Evolutionary conservation across 2,797 vertebrate genomes (phyloP).

Genomic region (Sitta carolinensis): DNA sequence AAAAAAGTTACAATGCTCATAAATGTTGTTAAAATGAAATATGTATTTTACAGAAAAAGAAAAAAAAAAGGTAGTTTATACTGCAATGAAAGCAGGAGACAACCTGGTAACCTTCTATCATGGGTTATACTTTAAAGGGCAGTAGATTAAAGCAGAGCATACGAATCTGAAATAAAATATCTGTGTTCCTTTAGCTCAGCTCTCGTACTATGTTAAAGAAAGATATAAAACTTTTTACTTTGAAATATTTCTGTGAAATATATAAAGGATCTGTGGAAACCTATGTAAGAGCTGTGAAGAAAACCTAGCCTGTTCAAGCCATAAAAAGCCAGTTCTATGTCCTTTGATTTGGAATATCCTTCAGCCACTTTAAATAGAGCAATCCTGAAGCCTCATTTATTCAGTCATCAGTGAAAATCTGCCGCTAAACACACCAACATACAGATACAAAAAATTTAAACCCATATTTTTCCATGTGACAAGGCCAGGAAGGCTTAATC

Average conservation of each 20-base stretch:
- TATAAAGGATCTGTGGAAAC: conserved; percentile 23
- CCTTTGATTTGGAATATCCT: conserved; percentile 38
- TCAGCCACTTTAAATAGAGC: not conserved
- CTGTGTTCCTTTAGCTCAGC: conserved; percentile 12
- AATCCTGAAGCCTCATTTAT: not conserved
- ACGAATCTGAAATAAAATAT: conserved; percentile 37
- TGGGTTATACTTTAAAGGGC: conserved; percentile 38
- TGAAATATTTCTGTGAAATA: conserved; percentile 54
- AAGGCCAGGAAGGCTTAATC: not conserved
- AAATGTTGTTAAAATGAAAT: conserved; percentile 28
- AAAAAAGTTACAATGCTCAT: not conserved
- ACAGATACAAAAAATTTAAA: not conserved
- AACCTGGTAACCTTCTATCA: conserved; percentile 20
- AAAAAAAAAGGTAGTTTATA: not conserved
- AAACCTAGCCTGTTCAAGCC: conserved; percentile 6
- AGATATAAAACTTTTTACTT: conserved; percentile 22
- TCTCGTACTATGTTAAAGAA: conserved; percentile 13
- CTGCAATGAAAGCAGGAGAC: conserved; percentile 26
- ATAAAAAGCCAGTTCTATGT: not conserved
- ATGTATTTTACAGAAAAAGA: not conserved
- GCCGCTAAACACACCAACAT: not conserved
- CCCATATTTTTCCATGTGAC: not conserved
- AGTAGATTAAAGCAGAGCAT: conserved; percentile 26
- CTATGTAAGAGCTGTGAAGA: conserved; percentile 22
- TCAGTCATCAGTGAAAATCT: conserved; percentile 8